A percentile compares a stretch with the other conserved stretches of the same genome.
These are phyloP conservation scores for Pseudochaenichthys georgianus DNA, from an alignment of 2,797 vertebrate species.

Conservation along the genomic window DNA sequence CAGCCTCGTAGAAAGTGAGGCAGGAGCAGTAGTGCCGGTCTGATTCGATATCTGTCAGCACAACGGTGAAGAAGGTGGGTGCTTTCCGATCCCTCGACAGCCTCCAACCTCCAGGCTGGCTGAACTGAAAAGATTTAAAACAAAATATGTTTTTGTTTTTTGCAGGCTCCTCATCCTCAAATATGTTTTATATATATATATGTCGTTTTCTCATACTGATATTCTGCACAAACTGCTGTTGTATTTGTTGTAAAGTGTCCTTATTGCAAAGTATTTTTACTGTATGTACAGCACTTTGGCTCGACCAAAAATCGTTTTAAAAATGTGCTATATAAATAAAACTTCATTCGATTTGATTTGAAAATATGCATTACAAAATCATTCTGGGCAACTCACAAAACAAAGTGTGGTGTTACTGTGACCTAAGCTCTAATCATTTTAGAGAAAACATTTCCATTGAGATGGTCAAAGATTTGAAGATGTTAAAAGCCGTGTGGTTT, in stretches of 20 bases:
- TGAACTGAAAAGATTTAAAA: slow-evolving; percentile 87
- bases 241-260: too few species aligned
- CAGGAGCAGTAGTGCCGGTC: slow-evolving; percentile 98
- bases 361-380: not conserved
- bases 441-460: not conserved
- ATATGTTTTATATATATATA: too few species aligned
- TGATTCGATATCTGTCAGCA: slow-evolving; percentile 98
- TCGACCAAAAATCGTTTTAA: too few species aligned
- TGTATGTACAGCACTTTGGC: too few species aligned
- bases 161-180: too few species aligned
- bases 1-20: slow-evolving; percentile 96
- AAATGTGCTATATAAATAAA: too few species aligned
- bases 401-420: not conserved
- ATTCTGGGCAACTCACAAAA: not conserved
- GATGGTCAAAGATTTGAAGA: not conserved
- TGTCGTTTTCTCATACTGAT: too few species aligned
- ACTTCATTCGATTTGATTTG: too few species aligned
- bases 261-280: too few species aligned
- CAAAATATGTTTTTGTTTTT: not conserved
- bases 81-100: slow-evolving; percentile 92
- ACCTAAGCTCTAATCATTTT: not conserved
- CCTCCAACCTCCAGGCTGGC: slow-evolving; percentile 97
- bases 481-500: not conserved
- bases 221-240: too few species aligned
- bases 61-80: slow-evolving; percentile 96